These are phyloP conservation scores for Corythoichthys haematopterus DNA, from an alignment of 2,113 vertebrate species.

Conservation along the genomic window DNA sequence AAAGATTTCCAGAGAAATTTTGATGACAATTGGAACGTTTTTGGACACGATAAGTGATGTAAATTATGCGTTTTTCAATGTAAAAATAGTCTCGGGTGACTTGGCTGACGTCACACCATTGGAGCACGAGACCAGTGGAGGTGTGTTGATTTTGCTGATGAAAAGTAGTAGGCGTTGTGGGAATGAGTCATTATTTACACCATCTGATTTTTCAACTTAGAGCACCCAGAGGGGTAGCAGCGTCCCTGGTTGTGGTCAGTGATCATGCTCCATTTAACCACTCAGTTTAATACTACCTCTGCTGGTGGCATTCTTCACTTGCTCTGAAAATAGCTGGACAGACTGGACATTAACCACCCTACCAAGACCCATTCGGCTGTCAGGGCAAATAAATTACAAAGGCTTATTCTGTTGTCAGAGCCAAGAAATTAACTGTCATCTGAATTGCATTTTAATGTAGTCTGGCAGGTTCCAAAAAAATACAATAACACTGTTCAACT, in stretches of 20 bases:
- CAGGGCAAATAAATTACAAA: background rate
- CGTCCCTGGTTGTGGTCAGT: background rate
- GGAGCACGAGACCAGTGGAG: too few species aligned
- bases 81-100: too few species aligned
- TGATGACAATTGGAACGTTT: too few species aligned
- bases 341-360: background rate
- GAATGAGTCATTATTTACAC: too few species aligned
- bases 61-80: too few species aligned
- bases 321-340: background rate
- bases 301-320: background rate
- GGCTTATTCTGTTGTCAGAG: background rate
- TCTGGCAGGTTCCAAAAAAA: background rate
- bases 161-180: too few species aligned
- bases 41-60: too few species aligned
- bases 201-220: too few species aligned
- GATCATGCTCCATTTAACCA: background rate
- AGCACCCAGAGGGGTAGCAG: background rate
- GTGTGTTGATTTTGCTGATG: too few species aligned
- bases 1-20: too few species aligned
- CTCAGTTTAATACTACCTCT: background rate
- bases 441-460: conserved; percentile 3
- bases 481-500: background rate
- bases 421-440: conserved; percentile 2
- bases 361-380: conserved; percentile 1
- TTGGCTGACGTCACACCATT: too few species aligned